Conservation (phyloP, 2,797 vertebrate genomes). For the Sebastes oblongus region DNA sequence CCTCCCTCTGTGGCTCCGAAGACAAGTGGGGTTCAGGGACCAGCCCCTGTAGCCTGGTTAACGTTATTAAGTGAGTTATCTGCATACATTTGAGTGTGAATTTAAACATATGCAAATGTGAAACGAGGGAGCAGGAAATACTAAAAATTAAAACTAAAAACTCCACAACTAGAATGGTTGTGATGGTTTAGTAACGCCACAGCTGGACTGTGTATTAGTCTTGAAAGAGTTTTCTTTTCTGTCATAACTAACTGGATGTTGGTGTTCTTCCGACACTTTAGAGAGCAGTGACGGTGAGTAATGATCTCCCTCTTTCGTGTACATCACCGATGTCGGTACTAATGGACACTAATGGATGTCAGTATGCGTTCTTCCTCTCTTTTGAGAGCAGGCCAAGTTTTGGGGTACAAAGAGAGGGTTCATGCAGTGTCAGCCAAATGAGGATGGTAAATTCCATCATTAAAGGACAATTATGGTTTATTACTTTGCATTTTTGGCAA, state of each 20-base stretch:
- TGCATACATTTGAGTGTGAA: background rate
- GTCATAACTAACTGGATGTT: constrained; percentile 22
- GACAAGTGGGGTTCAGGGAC: constrained; percentile 4
- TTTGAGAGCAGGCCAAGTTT: constrained; percentile 13
- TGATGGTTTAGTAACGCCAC: background rate
- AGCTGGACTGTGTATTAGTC: constrained; percentile 1
- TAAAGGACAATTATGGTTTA: background rate
- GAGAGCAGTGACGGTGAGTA: constrained; percentile 33
- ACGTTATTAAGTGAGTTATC: background rate
- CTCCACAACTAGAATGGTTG: background rate
- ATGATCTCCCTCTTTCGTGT: constrained; percentile 5
- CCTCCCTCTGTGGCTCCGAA: background rate
- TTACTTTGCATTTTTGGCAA: background rate
- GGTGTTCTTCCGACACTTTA: constrained; percentile 10
- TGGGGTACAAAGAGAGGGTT: constrained; percentile 2
- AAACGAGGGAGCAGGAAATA: background rate
- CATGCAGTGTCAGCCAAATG: background rate
- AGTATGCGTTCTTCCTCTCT: background rate
- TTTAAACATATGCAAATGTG: background rate
- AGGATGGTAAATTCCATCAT: background rate
- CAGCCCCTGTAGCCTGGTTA: background rate
- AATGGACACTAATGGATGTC: constrained; percentile 55
- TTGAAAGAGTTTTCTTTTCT: background rate
- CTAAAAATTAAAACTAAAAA: background rate
- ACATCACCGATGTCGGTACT: constrained; percentile 15